phyloP scores from a whole-genome alignment of 1,140 invertebrate species.

The Heliothis virescens region DNA sequence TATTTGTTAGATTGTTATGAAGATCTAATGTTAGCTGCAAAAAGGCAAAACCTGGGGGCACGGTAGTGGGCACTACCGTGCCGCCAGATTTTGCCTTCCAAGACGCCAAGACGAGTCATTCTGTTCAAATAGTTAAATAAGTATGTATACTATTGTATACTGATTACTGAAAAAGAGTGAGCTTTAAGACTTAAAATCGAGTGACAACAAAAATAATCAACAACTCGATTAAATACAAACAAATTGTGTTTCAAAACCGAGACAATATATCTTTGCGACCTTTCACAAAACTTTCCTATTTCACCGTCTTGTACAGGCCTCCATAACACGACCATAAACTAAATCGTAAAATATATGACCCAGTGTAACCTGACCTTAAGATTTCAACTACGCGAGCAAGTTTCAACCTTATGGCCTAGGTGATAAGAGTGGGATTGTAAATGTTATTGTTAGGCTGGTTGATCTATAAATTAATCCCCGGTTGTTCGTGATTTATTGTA shows the following conservation, averaged over 20 bases:
- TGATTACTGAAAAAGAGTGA: no score
- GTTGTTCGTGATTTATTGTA: slow-evolving; percentile 67
- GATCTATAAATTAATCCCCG: slow-evolving; percentile 66
- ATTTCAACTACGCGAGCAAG: neutral
- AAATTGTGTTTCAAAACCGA: slow-evolving; percentile 51
- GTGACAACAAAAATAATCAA: neutral
- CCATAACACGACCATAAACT: slow-evolving; percentile 63
- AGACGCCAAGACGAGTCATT: no score
- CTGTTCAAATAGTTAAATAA: no score
- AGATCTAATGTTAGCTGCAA: no score
- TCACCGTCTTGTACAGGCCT: slow-evolving; percentile 62
- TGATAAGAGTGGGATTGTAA: neutral
- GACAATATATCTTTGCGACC: slow-evolving; percentile 67
- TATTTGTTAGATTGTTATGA: no score
- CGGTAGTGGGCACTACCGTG: no score
- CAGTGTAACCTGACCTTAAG: slow-evolving; percentile 21
- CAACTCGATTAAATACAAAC: slow-evolving; percentile 48
- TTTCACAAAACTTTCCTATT: slow-evolving; percentile 69
- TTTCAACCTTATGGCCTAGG: slow-evolving; percentile 13
- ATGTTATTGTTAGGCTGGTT: slow-evolving; percentile 27
- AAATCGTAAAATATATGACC: slow-evolving; percentile 60
- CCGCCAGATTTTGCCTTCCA: no score
- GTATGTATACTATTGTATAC: no score
- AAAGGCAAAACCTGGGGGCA: no score
- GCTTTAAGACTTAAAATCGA: no score